Conservation (phyloP, 2,888 invertebrate genomes). For the Andrena minutula region DNA sequence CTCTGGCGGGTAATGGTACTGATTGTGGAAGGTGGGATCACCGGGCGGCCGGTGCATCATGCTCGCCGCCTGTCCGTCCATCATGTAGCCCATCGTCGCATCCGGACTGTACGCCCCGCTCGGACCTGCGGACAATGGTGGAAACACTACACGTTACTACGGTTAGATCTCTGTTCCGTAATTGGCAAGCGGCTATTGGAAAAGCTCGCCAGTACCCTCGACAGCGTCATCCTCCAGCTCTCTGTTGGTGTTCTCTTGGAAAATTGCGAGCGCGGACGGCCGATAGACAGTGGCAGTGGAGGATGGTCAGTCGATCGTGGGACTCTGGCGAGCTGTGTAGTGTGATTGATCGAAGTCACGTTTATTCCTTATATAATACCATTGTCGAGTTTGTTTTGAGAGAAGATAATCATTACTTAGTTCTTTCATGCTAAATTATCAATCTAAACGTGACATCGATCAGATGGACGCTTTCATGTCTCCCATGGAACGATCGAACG, state of each 20-base stretch:
- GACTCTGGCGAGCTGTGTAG: conserved; percentile 61
- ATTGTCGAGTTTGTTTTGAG: background rate
- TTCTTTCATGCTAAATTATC: background rate
- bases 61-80: conserved; percentile 96
- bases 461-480: conserved; percentile 36
- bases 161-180: conserved; percentile 87
- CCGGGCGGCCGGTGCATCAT: conserved; percentile 98
- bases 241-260: conserved; percentile 38
- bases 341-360: conserved; percentile 47
- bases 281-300: conserved; percentile 26
- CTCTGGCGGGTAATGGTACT: conserved; percentile 96
- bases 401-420: background rate
- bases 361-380: background rate
- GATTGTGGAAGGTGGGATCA: conserved; percentile 97
- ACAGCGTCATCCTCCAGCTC: conserved; percentile 54
- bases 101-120: conserved; percentile 98
- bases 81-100: conserved; percentile 98
- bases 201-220: conserved; percentile 74
- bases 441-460: conserved; percentile 21
- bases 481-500: background rate
- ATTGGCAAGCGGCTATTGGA: conserved; percentile 80
- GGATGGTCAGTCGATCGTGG: conserved; percentile 13
- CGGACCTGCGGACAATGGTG: conserved; percentile 95
- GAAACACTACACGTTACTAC: conserved; percentile 92
- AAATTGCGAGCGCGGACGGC: conserved; percentile 34